Conservation (phyloP, 2,888 invertebrate species). For the Seladonia tumulorum region DNA sequence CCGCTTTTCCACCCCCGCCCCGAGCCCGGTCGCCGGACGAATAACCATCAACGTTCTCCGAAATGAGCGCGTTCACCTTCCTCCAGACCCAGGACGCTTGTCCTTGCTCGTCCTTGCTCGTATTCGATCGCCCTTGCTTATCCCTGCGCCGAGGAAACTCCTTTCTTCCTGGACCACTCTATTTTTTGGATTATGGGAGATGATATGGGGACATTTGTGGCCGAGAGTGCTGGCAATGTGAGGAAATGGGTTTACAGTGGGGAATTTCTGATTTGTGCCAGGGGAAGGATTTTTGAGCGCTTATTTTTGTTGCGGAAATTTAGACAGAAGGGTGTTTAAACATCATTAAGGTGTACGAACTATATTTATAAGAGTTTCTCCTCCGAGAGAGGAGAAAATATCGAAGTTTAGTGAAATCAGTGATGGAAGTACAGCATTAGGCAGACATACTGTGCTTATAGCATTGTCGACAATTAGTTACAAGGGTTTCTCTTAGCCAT, state of each 20-base stretch:
- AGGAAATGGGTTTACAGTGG: background rate
- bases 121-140: background rate
- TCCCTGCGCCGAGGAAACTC: background rate
- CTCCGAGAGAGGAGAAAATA: too few species aligned
- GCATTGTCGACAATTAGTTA: too few species aligned
- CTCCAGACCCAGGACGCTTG: background rate
- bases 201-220: background rate
- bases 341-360: too few species aligned
- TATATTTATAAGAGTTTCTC: too few species aligned
- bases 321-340: background rate
- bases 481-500: too few species aligned
- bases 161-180: background rate
- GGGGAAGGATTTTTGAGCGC: background rate
- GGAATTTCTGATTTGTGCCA: background rate
- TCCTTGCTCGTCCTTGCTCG: background rate
- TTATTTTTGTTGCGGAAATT: background rate
- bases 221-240: background rate
- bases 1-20: background rate
- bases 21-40: background rate
- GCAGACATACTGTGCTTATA: too few species aligned
- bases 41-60: background rate
- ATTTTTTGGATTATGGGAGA: background rate
- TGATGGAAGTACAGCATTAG: too few species aligned
- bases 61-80: conserved; percentile 5
- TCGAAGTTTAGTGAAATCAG: too few species aligned